These are phyloP conservation scores for Meleagris gallopavo DNA, from an alignment of 2,113 vertebrate species.

Conservation along the genomic window DNA sequence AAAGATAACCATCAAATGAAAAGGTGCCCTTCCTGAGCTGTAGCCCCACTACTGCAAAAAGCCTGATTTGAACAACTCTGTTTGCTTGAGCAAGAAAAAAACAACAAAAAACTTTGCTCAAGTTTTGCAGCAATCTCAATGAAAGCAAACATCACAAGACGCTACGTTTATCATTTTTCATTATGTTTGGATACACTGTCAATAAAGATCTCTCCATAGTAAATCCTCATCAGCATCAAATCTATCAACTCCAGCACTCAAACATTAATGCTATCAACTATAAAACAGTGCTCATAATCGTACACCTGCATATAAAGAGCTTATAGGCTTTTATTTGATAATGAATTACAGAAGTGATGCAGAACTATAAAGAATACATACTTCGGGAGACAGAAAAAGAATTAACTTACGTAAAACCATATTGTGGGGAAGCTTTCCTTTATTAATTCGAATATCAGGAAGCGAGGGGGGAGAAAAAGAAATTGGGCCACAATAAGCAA, in stretches of 20 bases:
- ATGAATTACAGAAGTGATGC: not conserved
- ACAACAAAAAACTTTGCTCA: not conserved
- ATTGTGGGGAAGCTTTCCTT: not conserved
- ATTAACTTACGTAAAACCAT: not conserved
- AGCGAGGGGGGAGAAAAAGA: not conserved
- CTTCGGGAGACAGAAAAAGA: not conserved
- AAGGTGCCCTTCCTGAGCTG: not conserved
- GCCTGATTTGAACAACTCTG: not conserved
- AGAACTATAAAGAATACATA: not conserved
- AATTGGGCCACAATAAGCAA: fast-evolving
- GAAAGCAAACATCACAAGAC: conserved; percentile 43
- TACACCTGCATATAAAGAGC: conserved; percentile 27
- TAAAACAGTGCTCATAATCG: conserved; percentile 42
- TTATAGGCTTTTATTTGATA: conserved; percentile 50
- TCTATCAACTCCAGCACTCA: conserved; percentile 27
- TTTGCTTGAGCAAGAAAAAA: not conserved
- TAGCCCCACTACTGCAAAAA: not conserved
- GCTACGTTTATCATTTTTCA: conserved; percentile 24
- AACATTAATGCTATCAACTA: conserved; percentile 34
- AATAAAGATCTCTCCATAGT: conserved; percentile 48
- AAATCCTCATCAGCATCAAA: conserved; percentile 16
- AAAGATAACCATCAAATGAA: not conserved
- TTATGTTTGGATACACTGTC: conserved; percentile 41
- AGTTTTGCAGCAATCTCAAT: conserved; percentile 4
- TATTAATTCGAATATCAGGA: not conserved